phyloP scores from a whole-genome alignment of 2,113 vertebrate species.

The Poeciliopsis occidentalis region DNA sequence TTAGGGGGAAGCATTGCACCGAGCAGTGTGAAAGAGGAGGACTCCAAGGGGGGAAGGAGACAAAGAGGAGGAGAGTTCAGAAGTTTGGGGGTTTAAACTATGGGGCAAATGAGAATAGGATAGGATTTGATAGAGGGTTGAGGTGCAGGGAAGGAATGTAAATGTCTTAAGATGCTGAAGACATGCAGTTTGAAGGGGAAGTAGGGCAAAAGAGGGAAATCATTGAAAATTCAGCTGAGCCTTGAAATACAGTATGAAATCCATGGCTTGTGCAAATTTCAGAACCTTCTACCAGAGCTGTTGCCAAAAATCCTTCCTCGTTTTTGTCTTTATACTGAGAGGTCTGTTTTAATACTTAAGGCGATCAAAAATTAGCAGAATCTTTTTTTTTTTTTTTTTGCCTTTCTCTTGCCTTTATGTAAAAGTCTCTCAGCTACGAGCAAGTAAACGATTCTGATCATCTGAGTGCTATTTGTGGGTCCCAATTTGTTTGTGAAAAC shows the following conservation, averaged over 20 bases:
- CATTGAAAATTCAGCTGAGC: conserved; percentile 36
- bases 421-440: too few relatives aligned
- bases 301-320: conserved; percentile 59
- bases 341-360: conserved; percentile 45
- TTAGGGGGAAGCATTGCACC: conserved; percentile 31
- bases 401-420: too few relatives aligned
- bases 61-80: conserved; percentile 33
- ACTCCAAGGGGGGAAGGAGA: conserved; percentile 16
- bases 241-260: conserved; percentile 55
- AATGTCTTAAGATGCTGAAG: conserved; percentile 27
- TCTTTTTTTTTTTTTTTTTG: neutral
- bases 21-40: conserved; percentile 20
- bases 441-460: neutral
- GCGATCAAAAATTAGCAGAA: conserved; percentile 23
- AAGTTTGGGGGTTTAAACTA: conserved; percentile 35
- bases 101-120: conserved; percentile 14
- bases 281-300: conserved; percentile 49
- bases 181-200: conserved; percentile 17
- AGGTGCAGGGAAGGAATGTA: conserved; percentile 21
- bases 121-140: conserved; percentile 30
- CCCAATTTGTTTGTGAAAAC: neutral
- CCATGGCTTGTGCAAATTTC: conserved; percentile 58
- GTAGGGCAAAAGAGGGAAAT: conserved; percentile 17
- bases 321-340: conserved; percentile 52
- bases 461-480: neutral